Evolutionary conservation across 2,113 vertebrate species (phyloP).

Genomic region (Onychostoma macrolepis): DNA sequence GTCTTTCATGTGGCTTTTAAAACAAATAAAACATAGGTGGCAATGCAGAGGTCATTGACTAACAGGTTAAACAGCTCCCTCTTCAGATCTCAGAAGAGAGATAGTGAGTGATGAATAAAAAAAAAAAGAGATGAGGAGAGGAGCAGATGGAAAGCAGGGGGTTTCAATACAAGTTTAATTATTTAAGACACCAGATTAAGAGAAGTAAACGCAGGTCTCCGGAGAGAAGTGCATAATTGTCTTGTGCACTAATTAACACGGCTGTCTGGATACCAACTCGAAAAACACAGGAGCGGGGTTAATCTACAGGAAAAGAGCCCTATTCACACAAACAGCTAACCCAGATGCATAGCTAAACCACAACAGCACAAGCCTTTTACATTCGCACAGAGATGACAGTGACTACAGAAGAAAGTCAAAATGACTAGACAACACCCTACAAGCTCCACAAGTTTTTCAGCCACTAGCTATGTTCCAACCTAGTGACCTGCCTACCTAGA

Average conservation of each 20-base stretch:
- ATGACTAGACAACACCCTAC: neutral
- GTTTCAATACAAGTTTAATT: constrained; percentile 72
- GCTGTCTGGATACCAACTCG: constrained; percentile 50
- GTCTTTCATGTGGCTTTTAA: neutral
- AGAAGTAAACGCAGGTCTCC: constrained; percentile 75
- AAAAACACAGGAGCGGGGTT: constrained; percentile 42
- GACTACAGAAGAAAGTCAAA: neutral
- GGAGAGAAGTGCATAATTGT: constrained; percentile 71
- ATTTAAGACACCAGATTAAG: constrained; percentile 76
- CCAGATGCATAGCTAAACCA: neutral
- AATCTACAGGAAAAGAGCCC: constrained; percentile 26
- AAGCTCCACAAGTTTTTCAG: neutral
- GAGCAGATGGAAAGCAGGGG: neutral
- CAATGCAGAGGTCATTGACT: neutral
- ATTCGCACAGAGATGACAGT: neutral
- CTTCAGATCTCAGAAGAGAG: neutral
- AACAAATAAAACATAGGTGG: neutral
- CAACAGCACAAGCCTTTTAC: neutral
- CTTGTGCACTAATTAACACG: constrained; percentile 71
- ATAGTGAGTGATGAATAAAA: neutral
- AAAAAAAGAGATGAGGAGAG: neutral
- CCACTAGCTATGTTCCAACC: neutral
- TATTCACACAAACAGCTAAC: constrained; percentile 49
- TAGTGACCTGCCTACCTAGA: neutral
- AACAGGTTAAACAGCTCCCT: neutral